Evolutionary conservation across 2,888 invertebrate genomes (phyloP).

Genomic region (Diplolepis rosae): DNA sequence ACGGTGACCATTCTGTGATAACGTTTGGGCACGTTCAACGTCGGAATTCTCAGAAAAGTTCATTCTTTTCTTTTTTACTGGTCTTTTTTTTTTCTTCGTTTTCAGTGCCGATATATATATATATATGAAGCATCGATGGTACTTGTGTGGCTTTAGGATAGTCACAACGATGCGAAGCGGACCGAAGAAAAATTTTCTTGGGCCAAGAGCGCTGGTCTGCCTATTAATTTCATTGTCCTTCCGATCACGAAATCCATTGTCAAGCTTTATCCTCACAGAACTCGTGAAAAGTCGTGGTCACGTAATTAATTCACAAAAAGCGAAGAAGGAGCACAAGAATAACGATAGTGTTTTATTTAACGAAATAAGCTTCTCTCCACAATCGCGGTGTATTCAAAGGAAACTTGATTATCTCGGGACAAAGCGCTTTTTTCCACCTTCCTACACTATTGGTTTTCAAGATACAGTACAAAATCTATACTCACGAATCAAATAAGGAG

Average conservation of each 20-base stretch:
- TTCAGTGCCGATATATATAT: constrained; percentile 17
- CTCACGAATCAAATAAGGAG: neutral
- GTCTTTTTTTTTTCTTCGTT: constrained; percentile 4
- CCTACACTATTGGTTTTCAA: neutral
- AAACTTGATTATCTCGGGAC: constrained; percentile 9
- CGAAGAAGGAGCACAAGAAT: constrained; percentile 2
- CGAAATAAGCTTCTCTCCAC: constrained; percentile 8
- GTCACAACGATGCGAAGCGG: constrained; percentile 30
- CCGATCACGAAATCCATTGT: constrained; percentile 55
- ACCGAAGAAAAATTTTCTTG: constrained; percentile 49
- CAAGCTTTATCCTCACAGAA: constrained; percentile 46
- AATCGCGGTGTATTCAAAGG: neutral
- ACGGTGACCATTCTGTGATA: constrained; percentile 50
- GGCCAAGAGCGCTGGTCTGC: constrained; percentile 37
- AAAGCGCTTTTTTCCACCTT: constrained; percentile 1
- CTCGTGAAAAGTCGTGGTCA: constrained; percentile 17
- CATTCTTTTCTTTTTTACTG: neutral
- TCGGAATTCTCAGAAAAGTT: constrained; percentile 45
- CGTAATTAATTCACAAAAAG: constrained; percentile 26
- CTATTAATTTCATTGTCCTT: constrained; percentile 58
- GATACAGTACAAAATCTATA: neutral
- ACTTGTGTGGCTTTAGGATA: constrained; percentile 1
- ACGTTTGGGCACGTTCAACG: constrained; percentile 54
- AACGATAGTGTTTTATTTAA: constrained; percentile 29
- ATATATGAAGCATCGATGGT: neutral